These are phyloP conservation scores for Plumapathes pennacea DNA, from an alignment of 92 coral and sea anemone species.

Conservation along the genomic window DNA sequence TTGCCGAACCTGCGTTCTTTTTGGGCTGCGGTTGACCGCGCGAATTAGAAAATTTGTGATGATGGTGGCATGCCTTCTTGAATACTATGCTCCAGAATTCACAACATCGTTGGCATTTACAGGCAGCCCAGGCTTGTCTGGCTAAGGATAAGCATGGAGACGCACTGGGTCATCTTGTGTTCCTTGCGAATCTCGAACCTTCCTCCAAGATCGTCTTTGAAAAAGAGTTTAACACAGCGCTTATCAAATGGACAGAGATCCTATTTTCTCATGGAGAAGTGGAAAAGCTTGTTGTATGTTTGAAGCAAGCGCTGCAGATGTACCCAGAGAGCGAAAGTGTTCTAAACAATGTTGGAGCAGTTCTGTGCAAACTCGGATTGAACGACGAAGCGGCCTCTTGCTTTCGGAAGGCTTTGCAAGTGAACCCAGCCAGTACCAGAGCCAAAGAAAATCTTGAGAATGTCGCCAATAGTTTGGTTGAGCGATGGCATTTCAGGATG, in stretches of 20 bases:
- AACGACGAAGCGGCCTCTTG: conserved; percentile 89
- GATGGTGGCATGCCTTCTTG: background rate
- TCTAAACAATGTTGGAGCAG: conserved; percentile 76
- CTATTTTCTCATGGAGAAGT: conserved; percentile 68
- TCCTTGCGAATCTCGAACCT: conserved; percentile 64
- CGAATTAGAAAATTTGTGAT: conserved; percentile 36
- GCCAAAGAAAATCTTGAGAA: conserved; percentile 88
- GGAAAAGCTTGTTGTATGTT: conserved; percentile 76
- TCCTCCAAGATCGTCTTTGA: conserved; percentile 50
- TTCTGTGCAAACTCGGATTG: conserved; percentile 66
- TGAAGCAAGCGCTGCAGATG: conserved; percentile 72
- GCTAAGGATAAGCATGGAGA: conserved; percentile 70
- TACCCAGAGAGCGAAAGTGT: conserved; percentile 73
- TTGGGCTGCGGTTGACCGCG: conserved; percentile 15
- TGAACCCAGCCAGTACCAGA: conserved; percentile 55
- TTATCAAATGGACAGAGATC: conserved; percentile 66
- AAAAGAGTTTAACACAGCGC: conserved; percentile 76
- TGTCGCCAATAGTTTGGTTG: conserved; percentile 81
- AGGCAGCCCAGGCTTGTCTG: conserved; percentile 59
- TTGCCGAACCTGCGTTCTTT: conserved; percentile 19
- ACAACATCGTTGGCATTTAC: conserved; percentile 34
- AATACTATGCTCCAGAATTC: conserved; percentile 13
- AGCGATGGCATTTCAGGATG: conserved; percentile 99
- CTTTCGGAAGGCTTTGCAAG: conserved; percentile 68
- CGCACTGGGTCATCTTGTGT: conserved; percentile 79